Conservation (phyloP, 1,140 invertebrate genomes). For the Bombus vancouverensis region DNA sequence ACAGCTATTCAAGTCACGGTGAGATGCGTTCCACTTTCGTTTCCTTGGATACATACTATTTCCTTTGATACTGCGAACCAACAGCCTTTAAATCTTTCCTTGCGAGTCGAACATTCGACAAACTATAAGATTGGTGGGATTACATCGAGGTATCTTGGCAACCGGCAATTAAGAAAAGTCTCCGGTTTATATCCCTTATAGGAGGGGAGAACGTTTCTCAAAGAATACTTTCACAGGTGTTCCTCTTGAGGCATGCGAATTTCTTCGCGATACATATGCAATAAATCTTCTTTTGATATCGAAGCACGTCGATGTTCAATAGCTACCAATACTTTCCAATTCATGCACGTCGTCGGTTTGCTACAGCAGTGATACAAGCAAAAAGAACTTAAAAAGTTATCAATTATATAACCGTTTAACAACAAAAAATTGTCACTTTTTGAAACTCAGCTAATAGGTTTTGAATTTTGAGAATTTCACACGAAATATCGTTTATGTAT, state of each 20-base stretch:
- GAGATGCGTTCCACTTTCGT: slow-evolving; percentile 2
- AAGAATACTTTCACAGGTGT: background rate
- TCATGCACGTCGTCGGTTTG: too few species aligned
- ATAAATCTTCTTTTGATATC: background rate
- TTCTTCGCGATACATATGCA: background rate
- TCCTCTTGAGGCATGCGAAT: background rate
- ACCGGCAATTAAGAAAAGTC: background rate
- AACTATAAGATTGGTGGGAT: background rate
- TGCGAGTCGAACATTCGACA: background rate
- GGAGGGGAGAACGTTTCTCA: background rate
- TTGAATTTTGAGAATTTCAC: too few species aligned
- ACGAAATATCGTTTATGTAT: too few species aligned
- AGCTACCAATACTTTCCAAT: background rate
- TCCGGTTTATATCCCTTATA: too few species aligned
- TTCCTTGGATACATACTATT: background rate
- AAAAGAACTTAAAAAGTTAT: too few species aligned
- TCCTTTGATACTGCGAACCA: background rate
- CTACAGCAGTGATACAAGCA: too few species aligned
- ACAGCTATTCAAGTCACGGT: background rate
- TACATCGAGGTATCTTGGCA: background rate
- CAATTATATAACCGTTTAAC: too few species aligned
- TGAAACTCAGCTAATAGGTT: too few species aligned
- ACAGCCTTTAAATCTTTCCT: background rate
- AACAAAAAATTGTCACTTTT: too few species aligned
- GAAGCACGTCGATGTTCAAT: background rate